These are phyloP conservation scores for Thunnus albacares DNA, from an alignment of 2,797 vertebrate genomes.

Conservation along the genomic window DNA sequence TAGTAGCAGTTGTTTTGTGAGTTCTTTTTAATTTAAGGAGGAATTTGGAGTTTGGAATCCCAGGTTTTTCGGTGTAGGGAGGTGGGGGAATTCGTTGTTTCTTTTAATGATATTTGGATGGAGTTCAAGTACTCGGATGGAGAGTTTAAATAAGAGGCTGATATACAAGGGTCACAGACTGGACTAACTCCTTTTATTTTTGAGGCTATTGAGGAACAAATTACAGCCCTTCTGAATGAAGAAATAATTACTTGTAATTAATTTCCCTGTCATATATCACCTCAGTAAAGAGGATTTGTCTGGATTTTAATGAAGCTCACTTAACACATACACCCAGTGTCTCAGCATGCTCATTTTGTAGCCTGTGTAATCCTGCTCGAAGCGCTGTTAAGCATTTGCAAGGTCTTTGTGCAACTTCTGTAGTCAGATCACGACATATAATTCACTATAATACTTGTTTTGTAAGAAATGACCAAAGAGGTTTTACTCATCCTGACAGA, in stretches of 20 bases:
- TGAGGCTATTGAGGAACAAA: constrained; percentile 59
- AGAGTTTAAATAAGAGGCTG: constrained; percentile 64
- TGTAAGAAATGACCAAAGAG: constrained; percentile 28
- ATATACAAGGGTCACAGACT: constrained; percentile 67
- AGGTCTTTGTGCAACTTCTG: constrained; percentile 23
- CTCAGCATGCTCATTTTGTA: constrained; percentile 33
- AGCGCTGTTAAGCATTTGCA: constrained; percentile 19
- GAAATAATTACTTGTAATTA: constrained; percentile 71
- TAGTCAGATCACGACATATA: constrained; percentile 21
- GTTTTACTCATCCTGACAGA: constrained; percentile 20
- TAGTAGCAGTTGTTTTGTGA: constrained; percentile 40
- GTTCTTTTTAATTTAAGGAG: constrained; percentile 28
- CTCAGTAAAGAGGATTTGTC: constrained; percentile 52
- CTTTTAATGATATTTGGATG: constrained; percentile 72
- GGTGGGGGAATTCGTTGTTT: constrained; percentile 26
- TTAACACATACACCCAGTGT: constrained; percentile 14
- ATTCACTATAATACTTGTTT: constrained; percentile 40
- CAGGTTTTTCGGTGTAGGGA: constrained; percentile 21
- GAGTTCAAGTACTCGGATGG: constrained; percentile 60
- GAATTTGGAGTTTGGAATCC: constrained; percentile 55
- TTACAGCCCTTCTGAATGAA: constrained; percentile 60
- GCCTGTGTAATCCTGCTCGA: constrained; percentile 23
- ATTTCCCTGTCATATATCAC: constrained; percentile 65
- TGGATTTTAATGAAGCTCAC: constrained; percentile 55
- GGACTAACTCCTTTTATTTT: constrained; percentile 55